phyloP scores from a whole-genome alignment of 2,888 invertebrate genomes.

The Hipparchia semele region DNA sequence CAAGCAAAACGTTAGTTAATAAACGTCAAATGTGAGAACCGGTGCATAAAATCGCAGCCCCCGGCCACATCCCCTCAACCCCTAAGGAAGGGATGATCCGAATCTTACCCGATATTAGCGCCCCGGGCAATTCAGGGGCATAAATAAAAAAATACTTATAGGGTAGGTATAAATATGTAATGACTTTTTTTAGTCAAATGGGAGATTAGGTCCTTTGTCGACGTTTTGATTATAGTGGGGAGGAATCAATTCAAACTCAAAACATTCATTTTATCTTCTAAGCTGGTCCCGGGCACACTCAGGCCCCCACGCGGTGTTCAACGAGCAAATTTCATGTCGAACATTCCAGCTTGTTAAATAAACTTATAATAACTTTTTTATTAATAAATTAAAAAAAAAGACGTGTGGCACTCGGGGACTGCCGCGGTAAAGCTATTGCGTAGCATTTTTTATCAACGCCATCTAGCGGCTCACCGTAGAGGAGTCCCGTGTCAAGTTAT shows the following conservation, averaged over 20 bases:
- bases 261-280: not conserved
- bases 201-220: constrained; percentile 29
- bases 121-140: constrained; percentile 69
- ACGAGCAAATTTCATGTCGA: no score
- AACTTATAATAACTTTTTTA: no score
- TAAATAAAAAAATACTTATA: constrained; percentile 77
- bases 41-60: constrained; percentile 63
- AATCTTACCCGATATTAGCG: constrained; percentile 77
- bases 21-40: constrained; percentile 63
- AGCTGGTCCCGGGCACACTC: not conserved
- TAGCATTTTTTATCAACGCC: no score
- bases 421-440: no score
- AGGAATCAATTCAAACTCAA: constrained; percentile 10
- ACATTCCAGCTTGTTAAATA: no score
- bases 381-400: no score
- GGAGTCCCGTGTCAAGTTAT: no score
- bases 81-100: constrained; percentile 67
- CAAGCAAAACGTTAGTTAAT: constrained; percentile 62
- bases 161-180: constrained; percentile 63
- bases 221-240: constrained; percentile 27
- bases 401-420: no score
- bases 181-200: constrained; percentile 48
- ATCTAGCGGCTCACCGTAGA: no score
- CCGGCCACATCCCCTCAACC: constrained; percentile 43
- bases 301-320: no score